phyloP scores from a whole-genome alignment of 1,140 invertebrate genomes.

The Pentalonia nigronervosa region DNA sequence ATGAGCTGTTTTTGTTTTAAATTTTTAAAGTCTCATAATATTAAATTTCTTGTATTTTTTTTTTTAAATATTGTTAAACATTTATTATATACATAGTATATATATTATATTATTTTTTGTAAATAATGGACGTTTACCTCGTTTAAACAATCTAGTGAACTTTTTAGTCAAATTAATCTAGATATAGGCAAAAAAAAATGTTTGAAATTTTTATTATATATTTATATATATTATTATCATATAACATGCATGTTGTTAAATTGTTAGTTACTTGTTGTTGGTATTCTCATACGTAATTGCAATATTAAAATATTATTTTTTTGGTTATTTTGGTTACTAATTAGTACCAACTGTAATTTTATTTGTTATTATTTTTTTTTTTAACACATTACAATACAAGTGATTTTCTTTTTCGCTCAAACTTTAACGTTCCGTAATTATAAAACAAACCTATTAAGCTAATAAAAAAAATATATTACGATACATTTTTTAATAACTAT shows the following conservation, averaged over 20 bases:
- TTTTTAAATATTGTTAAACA: not conserved
- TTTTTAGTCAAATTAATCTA: slow-evolving; percentile 55
- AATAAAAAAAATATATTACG: not conserved
- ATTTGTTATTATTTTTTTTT: slow-evolving; percentile 34
- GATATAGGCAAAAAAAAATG: not conserved
- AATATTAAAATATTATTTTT: slow-evolving; percentile 50
- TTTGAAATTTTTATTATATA: slow-evolving; percentile 8
- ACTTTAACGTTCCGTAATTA: slow-evolving; percentile 52
- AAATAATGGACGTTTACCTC: slow-evolving; percentile 50
- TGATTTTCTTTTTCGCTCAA: slow-evolving; percentile 41
- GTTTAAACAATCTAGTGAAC: slow-evolving; percentile 58
- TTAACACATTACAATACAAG: not conserved
- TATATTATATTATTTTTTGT: slow-evolving; percentile 15
- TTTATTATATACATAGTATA: slow-evolving; percentile 18
- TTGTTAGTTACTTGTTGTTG: slow-evolving; percentile 35
- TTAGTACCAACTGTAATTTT: slow-evolving; percentile 11
- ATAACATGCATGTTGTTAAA: slow-evolving; percentile 41
- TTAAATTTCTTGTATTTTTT: slow-evolving; percentile 35
- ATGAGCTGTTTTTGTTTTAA: slow-evolving; percentile 46
- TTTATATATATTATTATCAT: slow-evolving; percentile 34
- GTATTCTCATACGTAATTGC: slow-evolving; percentile 34
- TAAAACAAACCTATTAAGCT: slow-evolving; percentile 16
- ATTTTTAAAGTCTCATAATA: slow-evolving; percentile 42
- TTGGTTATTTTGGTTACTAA: slow-evolving; percentile 33
- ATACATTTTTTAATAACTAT: not conserved